Conservation (phyloP, 2,797 vertebrate species). For the Enteromius argenteus region DNA sequence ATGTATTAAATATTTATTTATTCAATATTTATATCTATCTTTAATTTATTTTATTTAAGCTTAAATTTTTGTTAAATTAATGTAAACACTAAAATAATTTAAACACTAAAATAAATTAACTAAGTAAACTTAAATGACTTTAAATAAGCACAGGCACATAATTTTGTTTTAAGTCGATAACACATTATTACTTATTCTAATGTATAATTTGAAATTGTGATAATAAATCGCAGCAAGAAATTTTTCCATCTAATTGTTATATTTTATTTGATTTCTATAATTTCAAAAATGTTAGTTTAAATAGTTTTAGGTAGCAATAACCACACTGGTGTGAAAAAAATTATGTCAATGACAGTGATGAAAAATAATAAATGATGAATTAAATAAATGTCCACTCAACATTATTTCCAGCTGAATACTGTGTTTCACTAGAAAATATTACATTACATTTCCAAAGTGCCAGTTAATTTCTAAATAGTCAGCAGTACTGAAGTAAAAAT, state of each 20-base stretch:
- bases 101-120: background rate
- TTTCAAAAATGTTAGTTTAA: background rate
- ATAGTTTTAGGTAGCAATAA: background rate
- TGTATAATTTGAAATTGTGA: too few relatives aligned
- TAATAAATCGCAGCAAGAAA: too few relatives aligned
- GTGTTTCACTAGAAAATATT: background rate
- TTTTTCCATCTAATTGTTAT: background rate
- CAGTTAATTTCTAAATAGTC: background rate
- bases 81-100: background rate
- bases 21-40: background rate
- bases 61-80: background rate
- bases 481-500: conserved; percentile 13
- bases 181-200: background rate
- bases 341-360: background rate
- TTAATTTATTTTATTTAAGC: background rate
- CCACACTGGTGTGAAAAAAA: background rate
- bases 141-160: too few relatives aligned
- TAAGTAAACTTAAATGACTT: too few relatives aligned
- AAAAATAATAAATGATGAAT: background rate
- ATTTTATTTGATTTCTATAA: background rate
- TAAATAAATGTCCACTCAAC: background rate
- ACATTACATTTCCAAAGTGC: background rate
- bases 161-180: too few relatives aligned
- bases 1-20: too few relatives aligned
- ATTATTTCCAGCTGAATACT: background rate